A percentile compares a stretch with the other conserved stretches of the same genome.
Evolutionary conservation across 2,797 vertebrate genomes (phyloP).

Genomic region (Lithobates sylvaticus): DNA sequence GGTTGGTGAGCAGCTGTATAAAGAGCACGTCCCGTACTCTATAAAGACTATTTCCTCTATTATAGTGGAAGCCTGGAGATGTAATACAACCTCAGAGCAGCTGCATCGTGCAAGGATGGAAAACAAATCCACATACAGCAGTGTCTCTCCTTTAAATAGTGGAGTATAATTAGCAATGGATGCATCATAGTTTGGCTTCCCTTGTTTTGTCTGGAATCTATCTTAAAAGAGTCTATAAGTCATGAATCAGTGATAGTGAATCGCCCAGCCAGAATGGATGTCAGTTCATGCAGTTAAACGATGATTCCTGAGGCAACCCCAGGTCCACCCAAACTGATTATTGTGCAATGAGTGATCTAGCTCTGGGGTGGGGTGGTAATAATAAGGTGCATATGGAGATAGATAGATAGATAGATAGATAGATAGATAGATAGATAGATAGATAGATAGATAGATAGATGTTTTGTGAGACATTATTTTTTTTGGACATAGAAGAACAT

Average conservation of each 20-base stretch:
- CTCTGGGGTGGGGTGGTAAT: too few relatives aligned
- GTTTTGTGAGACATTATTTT: too few relatives aligned
- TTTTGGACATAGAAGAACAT: too few relatives aligned
- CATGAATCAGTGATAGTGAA: conserved; percentile 16
- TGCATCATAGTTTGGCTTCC: conserved; percentile 23
- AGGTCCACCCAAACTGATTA: too few relatives aligned
- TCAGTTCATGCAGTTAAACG: too few relatives aligned
- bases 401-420: neutral
- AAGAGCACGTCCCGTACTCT: too few relatives aligned
- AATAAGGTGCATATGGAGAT: neutral
- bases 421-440: too few relatives aligned
- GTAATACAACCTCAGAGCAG: neutral
- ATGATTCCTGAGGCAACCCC: too few relatives aligned
- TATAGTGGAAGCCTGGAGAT: neutral
- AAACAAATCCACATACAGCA: neutral
- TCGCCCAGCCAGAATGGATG: neutral
- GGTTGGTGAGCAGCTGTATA: too few relatives aligned
- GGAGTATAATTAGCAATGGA: conserved; percentile 9
- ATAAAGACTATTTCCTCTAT: too few relatives aligned
- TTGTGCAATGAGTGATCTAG: too few relatives aligned
- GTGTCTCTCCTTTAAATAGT: conserved; percentile 9
- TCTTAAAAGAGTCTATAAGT: neutral
- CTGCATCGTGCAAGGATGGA: neutral
- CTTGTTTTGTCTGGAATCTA: conserved; percentile 23
- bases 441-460: too few relatives aligned